Percentiles rank a stretch among this genome's conserved stretches.
phyloP scores from a whole-genome alignment of 2,113 vertebrate genomes.

The Scopus umbretta region DNA sequence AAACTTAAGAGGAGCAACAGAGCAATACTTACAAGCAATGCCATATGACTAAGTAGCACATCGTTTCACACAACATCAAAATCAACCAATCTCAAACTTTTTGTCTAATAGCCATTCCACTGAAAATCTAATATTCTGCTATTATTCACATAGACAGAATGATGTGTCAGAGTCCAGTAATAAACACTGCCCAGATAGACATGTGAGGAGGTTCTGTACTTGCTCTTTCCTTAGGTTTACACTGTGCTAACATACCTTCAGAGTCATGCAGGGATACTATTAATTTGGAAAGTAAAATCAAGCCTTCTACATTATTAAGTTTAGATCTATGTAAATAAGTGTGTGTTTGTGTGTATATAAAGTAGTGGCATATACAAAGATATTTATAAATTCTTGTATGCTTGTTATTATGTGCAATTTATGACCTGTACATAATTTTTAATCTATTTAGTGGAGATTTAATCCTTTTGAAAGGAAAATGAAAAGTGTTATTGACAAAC shows the following conservation, averaged over 20 bases:
- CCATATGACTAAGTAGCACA: background rate
- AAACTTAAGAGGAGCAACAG: background rate
- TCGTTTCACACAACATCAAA: background rate
- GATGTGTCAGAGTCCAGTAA: background rate
- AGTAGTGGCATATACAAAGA: background rate
- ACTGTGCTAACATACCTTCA: background rate
- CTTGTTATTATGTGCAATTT: background rate
- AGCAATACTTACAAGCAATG: background rate
- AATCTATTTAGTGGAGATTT: background rate
- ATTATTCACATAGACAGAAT: background rate
- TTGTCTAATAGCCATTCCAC: background rate
- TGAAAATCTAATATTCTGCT: background rate
- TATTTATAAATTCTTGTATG: background rate
- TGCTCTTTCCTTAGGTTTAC: background rate
- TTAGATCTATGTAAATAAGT: background rate
- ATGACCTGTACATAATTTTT: background rate
- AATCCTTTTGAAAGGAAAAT: background rate
- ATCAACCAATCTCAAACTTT: background rate
- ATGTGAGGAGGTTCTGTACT: background rate
- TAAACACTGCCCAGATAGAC: background rate
- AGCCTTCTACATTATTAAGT: background rate
- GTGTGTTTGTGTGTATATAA: background rate
- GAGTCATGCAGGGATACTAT: background rate
- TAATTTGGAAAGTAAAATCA: background rate
- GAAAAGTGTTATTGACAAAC: background rate